A percentile compares a stretch with the other conserved stretches of the same genome.
phyloP scores from a whole-genome alignment of 1,140 invertebrate species.

The Pseudoatta argentina region DNA sequence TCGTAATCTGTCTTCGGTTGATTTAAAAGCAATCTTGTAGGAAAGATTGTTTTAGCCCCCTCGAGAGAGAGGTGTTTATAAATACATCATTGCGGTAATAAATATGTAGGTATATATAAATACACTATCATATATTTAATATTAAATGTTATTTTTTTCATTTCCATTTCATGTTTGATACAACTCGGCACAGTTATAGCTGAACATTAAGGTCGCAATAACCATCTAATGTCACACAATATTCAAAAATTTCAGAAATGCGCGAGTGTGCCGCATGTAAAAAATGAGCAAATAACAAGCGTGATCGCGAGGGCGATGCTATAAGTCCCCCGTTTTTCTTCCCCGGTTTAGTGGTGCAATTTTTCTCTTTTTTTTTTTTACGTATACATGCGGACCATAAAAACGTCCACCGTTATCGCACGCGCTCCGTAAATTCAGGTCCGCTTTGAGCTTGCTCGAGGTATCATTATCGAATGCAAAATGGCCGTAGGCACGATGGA shows the following conservation, averaged over 20 bases:
- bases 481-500: conserved; percentile 39
- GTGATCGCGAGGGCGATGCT: background rate
- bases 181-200: background rate
- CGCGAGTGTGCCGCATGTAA: background rate
- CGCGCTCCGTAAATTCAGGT: conserved; percentile 47
- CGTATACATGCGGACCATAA: conserved; percentile 55
- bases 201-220: background rate
- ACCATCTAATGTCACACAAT: too few species aligned
- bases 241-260: background rate
- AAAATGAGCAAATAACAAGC: background rate
- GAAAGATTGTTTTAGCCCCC: background rate
- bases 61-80: background rate
- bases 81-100: background rate
- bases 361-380: conserved; percentile 10
- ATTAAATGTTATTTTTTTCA: background rate
- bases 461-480: conserved; percentile 61
- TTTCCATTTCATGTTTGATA: background rate
- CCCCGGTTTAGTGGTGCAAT: background rate
- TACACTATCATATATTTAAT: background rate
- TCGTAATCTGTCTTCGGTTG: background rate
- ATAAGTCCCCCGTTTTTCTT: background rate
- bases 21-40: background rate
- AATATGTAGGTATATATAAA: background rate
- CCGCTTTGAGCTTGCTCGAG: background rate
- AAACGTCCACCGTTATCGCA: conserved; percentile 48